phyloP scores from a whole-genome alignment of 2,797 vertebrate genomes.

The Tokudaia muenninki region DNA sequence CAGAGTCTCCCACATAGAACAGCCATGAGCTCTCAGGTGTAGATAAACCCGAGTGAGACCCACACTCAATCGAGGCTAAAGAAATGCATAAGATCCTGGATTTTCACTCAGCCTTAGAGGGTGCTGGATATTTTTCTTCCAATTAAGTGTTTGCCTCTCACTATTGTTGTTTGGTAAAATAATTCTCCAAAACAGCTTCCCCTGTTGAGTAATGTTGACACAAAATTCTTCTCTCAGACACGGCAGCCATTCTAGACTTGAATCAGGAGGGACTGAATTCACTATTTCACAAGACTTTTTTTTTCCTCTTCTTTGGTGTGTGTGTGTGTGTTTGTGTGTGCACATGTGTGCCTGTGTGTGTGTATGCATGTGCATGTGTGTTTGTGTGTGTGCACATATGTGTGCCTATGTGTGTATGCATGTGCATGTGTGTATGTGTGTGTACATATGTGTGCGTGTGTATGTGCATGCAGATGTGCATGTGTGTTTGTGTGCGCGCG shows the following conservation, averaged over 20 bases:
- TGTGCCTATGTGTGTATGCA: fast-evolving
- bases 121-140: background rate
- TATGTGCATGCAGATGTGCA: too few species aligned
- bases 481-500: fast-evolving
- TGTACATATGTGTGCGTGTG: background rate
- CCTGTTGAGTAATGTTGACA: background rate
- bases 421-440: too few species aligned
- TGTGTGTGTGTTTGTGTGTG: too few species aligned
- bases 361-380: too few species aligned
- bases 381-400: too few species aligned
- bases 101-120: background rate
- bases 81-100: background rate
- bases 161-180: background rate
- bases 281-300: background rate
- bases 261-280: background rate
- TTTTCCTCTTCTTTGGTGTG: background rate
- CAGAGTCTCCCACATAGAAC: background rate
- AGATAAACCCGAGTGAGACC: background rate
- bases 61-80: fast-evolving
- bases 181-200: background rate
- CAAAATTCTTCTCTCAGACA: background rate
- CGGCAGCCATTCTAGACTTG: background rate
- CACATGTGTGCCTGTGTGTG: too few species aligned
- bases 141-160: background rate
- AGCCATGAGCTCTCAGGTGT: background rate